Evolutionary conservation across 2,113 vertebrate species (phyloP).

Genomic region (Gobiocypris rarus): DNA sequence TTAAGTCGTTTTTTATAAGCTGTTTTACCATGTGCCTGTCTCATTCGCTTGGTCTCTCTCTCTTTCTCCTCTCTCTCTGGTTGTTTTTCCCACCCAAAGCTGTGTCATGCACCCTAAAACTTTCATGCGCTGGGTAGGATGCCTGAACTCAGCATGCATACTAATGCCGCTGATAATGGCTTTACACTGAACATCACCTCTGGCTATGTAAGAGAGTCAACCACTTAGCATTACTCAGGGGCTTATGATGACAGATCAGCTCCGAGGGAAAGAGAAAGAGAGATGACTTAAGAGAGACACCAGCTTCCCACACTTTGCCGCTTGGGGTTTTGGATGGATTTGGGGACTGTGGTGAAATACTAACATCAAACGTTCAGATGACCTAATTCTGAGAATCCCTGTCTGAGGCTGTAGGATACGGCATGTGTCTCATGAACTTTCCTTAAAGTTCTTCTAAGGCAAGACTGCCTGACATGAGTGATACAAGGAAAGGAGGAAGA

Average conservation of each 20-base stretch:
- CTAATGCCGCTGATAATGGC: slow-evolving; percentile 44
- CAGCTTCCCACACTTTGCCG: background rate
- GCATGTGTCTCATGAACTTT: slow-evolving; percentile 13
- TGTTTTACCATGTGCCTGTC: background rate
- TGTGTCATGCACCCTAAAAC: slow-evolving; percentile 53
- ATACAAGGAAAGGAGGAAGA: slow-evolving; percentile 17
- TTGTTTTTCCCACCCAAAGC: slow-evolving; percentile 27
- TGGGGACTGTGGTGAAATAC: slow-evolving; percentile 24
- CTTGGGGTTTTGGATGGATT: slow-evolving; percentile 14
- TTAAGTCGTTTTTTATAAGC: background rate
- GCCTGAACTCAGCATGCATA: slow-evolving; percentile 49
- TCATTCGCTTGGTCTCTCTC: background rate
- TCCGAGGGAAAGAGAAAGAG: background rate
- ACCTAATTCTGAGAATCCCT: slow-evolving; percentile 21
- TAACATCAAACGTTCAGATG: background rate
- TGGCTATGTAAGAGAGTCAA: slow-evolving; percentile 33
- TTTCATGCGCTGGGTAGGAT: slow-evolving; percentile 48
- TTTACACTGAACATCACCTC: slow-evolving; percentile 46
- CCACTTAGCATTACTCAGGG: slow-evolving; percentile 42
- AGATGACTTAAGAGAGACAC: slow-evolving; percentile 11
- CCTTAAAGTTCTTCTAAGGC: background rate
- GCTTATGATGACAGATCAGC: slow-evolving; percentile 28
- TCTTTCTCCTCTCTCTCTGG: background rate
- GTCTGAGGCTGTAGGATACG: background rate
- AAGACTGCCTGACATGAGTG: slow-evolving; percentile 23